Conservation (phyloP, 2,113 vertebrate species). For the Zeus faber region DNA sequence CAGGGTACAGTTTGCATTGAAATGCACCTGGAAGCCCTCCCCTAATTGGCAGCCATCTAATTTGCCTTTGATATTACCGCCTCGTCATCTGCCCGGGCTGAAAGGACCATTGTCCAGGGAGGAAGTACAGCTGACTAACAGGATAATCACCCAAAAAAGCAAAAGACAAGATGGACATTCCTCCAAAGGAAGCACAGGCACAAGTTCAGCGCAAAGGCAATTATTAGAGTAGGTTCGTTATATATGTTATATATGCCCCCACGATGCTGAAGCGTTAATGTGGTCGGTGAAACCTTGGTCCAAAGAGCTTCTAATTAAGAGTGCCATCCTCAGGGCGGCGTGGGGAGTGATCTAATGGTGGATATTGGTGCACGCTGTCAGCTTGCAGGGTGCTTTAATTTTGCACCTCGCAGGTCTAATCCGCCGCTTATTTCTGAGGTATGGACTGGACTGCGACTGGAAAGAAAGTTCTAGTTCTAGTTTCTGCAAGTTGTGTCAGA, state of each 20-base stretch:
- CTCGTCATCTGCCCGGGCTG: conserved; percentile 55
- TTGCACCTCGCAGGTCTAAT: too few species aligned
- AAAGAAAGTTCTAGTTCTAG: too few species aligned
- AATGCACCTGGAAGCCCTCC: conserved; percentile 60
- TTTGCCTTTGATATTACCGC: conserved; percentile 68
- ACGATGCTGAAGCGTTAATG: conserved; percentile 25
- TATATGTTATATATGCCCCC: too few species aligned
- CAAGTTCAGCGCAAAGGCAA: conserved; percentile 40
- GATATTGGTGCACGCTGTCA: conserved; percentile 52
- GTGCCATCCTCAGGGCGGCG: conserved; percentile 44
- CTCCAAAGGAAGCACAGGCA: conserved; percentile 27
- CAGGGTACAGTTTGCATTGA: conserved; percentile 62
- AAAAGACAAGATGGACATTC: conserved; percentile 58
- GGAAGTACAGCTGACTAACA: conserved; percentile 57
- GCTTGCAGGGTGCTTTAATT: conserved; percentile 51
- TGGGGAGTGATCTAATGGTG: conserved; percentile 60
- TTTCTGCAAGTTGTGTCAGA: too few species aligned
- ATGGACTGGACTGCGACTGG: too few species aligned
- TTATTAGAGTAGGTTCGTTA: too few species aligned
- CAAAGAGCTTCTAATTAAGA: conserved; percentile 65
- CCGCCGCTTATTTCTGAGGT: too few species aligned
- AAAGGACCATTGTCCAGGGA: conserved; percentile 57
- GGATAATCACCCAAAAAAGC: conserved; percentile 70
- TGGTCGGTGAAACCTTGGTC: conserved; percentile 38
- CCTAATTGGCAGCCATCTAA: conserved; percentile 68